Conservation (phyloP, 2,888 invertebrate genomes). For the Chalcosyrphus nemorum region DNA sequence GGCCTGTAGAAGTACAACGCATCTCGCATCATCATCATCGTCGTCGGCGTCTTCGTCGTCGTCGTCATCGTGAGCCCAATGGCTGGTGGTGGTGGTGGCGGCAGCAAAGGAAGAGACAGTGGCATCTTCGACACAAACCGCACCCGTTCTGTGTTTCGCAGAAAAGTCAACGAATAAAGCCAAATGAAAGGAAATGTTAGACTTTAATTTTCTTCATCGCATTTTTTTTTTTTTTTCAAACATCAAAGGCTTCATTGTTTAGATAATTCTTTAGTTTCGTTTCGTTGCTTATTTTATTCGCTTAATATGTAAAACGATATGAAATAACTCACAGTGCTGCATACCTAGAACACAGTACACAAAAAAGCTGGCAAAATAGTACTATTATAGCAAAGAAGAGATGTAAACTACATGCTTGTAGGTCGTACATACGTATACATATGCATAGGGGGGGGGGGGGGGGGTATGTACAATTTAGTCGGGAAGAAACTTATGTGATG, state of each 20-base stretch:
- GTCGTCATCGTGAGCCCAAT: constrained; percentile 4
- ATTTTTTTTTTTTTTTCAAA: constrained; percentile 7
- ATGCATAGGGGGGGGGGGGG: no score
- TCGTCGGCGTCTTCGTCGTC: neutral
- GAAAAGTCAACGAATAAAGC: constrained; percentile 32
- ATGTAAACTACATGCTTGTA: no score
- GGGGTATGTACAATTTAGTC: no score
- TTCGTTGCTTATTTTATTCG: constrained; percentile 20
- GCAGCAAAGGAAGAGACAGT: constrained; percentile 24
- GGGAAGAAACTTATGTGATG: no score
- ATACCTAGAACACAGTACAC: no score
- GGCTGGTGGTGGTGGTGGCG: constrained; percentile 6
- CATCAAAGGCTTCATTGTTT: constrained; percentile 57
- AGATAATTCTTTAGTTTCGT: constrained; percentile 49
- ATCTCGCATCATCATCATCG: constrained; percentile 19
- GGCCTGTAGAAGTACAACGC: constrained; percentile 20
- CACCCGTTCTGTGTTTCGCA: constrained; percentile 47
- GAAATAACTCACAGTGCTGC: constrained; percentile 14
- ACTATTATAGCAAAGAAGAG: no score
- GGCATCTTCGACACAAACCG: constrained; percentile 35
- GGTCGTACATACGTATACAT: no score
- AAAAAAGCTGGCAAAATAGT: no score
- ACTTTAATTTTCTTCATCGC: constrained; percentile 33
- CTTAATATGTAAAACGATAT: constrained; percentile 34
- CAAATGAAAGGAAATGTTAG: constrained; percentile 44